These are phyloP conservation scores for Nettapus auritus DNA, from an alignment of 2,113 vertebrate genomes.

Conservation along the genomic window DNA sequence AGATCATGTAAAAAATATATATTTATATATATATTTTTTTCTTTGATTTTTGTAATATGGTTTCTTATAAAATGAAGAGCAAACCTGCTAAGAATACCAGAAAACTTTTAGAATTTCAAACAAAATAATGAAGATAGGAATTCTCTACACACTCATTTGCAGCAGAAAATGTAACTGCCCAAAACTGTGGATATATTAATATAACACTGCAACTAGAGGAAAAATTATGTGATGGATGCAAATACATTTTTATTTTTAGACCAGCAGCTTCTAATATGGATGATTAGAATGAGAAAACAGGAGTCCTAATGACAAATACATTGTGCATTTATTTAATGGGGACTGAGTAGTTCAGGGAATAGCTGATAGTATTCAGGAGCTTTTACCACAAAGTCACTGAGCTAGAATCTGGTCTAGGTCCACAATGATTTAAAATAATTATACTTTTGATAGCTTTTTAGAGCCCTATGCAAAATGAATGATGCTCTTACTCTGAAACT, in stretches of 20 bases:
- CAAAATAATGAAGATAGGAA: background rate
- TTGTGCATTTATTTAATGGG: slow-evolving; percentile 1
- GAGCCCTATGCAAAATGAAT: slow-evolving; percentile 39
- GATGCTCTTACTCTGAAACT: background rate
- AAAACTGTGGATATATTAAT: background rate
- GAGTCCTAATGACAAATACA: background rate
- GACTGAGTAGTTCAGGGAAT: background rate
- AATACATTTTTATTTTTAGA: slow-evolving; percentile 28
- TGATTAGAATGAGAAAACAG: background rate
- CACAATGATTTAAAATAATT: slow-evolving; percentile 29
- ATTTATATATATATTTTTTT: background rate
- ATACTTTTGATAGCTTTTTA: slow-evolving; percentile 32
- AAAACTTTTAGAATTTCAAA: background rate
- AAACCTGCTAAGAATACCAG: background rate
- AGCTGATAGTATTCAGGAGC: background rate
- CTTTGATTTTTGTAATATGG: background rate
- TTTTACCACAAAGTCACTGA: background rate
- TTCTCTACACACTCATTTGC: background rate
- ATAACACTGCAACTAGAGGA: background rate
- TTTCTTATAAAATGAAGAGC: background rate
- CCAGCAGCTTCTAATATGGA: background rate
- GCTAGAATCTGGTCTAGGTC: background rate
- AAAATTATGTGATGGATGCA: background rate
- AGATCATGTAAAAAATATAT: background rate
- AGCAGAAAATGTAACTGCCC: background rate